phyloP scores from a whole-genome alignment of 2,888 invertebrate species.

The Drosophila neutralis region DNA sequence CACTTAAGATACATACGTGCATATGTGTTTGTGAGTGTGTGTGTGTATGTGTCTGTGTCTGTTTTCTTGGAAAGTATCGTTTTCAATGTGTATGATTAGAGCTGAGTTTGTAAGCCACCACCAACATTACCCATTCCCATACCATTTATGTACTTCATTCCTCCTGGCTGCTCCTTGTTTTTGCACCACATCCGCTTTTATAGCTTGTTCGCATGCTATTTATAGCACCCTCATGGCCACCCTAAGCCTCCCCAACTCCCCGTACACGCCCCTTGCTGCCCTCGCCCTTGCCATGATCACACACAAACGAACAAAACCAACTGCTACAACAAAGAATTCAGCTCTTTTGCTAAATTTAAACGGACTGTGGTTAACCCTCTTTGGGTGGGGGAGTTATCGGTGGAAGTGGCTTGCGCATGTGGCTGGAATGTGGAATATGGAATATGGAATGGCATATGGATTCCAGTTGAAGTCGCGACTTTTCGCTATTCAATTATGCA shows the following conservation, averaged over 20 bases:
- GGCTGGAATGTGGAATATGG: constrained; percentile 39
- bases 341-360: constrained; percentile 57
- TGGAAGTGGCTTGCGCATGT: constrained; percentile 26
- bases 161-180: constrained; percentile 53
- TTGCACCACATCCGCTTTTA: constrained; percentile 56
- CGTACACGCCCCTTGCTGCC: constrained; percentile 48
- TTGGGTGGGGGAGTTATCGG: background rate
- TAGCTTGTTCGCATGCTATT: constrained; percentile 58
- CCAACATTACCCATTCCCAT: background rate
- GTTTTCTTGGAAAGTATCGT: constrained; percentile 24
- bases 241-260: constrained; percentile 19
- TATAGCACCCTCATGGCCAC: constrained; percentile 64
- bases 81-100: constrained; percentile 31
- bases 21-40: background rate
- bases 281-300: constrained; percentile 32
- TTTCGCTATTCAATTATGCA: constrained; percentile 43
- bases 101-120: constrained; percentile 30
- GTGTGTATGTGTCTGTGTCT: background rate
- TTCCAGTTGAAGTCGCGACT: constrained; percentile 20
- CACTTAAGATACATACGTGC: background rate
- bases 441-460: constrained; percentile 26
- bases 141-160: constrained; percentile 32
- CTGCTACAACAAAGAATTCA: constrained; percentile 13
- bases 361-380: constrained; percentile 20
- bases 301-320: background rate